Conservation (phyloP, 2,888 invertebrate genomes). For the Yponomeuta evonymella region DNA sequence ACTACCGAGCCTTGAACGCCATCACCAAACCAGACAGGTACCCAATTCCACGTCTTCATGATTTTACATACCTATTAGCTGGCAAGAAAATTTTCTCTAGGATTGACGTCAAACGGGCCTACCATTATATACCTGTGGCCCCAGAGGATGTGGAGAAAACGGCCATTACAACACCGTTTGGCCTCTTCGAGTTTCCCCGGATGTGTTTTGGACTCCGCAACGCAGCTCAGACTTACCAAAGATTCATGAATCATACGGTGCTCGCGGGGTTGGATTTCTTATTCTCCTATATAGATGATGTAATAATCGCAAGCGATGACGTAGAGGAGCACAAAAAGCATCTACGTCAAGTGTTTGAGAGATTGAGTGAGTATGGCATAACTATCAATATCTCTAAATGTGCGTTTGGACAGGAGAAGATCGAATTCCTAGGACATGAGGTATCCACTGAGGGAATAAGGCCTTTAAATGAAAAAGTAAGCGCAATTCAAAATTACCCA, state of each 20-base stretch:
- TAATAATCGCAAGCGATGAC: conserved; percentile 28
- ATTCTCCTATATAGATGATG: conserved; percentile 33
- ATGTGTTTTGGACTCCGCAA: conserved; percentile 39
- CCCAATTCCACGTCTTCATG: conserved; percentile 35
- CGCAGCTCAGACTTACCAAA: conserved; percentile 35
- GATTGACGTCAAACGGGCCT: conserved; percentile 38
- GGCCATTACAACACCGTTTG: conserved; percentile 38
- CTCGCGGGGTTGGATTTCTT: conserved; percentile 26
- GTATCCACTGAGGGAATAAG: conserved; percentile 19
- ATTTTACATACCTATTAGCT: conserved; percentile 25
- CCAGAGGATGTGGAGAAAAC: conserved; percentile 40
- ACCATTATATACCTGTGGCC: conserved; percentile 39
- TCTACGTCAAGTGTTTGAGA: conserved; percentile 21
- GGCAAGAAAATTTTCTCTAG: conserved; percentile 30
- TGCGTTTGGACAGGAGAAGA: conserved; percentile 17
- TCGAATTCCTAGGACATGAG: conserved; percentile 25
- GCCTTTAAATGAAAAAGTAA: conserved; percentile 20
- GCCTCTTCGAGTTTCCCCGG: conserved; percentile 32
- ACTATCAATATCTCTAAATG: conserved; percentile 24
- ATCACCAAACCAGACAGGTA: conserved; percentile 35
- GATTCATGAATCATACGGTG: conserved; percentile 29
- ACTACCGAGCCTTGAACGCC: conserved; percentile 39
- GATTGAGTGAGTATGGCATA: conserved; percentile 23
- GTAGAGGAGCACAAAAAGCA: conserved; percentile 22
- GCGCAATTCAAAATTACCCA: conserved; percentile 22